These are phyloP conservation scores for Notodonta ziczac DNA, from an alignment of 2,888 invertebrate species.

Conservation along the genomic window DNA sequence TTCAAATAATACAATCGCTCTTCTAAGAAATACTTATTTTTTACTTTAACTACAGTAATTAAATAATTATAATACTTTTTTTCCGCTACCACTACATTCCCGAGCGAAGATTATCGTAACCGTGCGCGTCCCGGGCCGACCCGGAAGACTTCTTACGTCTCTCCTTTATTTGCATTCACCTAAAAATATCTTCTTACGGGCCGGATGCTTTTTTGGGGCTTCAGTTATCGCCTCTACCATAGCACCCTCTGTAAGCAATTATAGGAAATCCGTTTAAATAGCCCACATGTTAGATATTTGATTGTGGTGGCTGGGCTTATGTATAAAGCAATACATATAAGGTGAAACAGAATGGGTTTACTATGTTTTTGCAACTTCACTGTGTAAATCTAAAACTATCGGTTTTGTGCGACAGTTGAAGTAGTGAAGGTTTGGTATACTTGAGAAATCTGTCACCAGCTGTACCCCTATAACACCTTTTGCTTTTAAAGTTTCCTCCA, in stretches of 20 bases:
- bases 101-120: not conserved
- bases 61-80: not conserved
- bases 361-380: no score
- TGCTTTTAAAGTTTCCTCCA: no score
- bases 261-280: not conserved
- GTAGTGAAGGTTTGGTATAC: no score
- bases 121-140: not conserved
- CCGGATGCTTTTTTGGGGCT: not conserved
- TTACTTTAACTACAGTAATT: not conserved
- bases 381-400: no score
- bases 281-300: not conserved
- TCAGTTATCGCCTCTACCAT: not conserved
- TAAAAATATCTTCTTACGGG: constrained; percentile 3
- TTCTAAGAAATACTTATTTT: not conserved
- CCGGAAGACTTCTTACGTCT: not conserved
- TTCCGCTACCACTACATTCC: not conserved
- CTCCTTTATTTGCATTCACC: constrained; percentile 1
- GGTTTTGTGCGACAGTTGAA: no score
- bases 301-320: no score
- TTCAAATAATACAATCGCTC: no score
- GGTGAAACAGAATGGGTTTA: no score
- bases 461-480: no score
- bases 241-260: not conserved
- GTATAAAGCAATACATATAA: no score
- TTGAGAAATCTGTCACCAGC: no score